Evolutionary conservation across 1,140 invertebrate species (phyloP), one percentile per base, ranked within the genome.

Genomic region (Drosophila arawakana): DNA sequence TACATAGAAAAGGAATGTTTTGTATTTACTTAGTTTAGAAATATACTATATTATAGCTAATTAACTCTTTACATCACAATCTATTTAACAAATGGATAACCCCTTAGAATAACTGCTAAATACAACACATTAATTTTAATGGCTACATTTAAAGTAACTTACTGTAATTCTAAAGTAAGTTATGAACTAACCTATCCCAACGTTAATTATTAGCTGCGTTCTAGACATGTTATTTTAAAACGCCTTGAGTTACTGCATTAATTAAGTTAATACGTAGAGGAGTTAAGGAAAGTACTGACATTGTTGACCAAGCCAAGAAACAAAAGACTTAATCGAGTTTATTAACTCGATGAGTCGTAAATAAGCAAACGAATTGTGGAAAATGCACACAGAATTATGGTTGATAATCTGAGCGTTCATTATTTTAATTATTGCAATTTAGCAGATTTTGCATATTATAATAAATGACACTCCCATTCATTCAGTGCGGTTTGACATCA

Each of bases 341-440:
- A 21, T 21, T 21, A 21, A 21, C 1, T 10, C 39, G 13, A 30
- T 13, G 47, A 41, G 47, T 46, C 7, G 35, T n/a, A 8, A 21
- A n/a, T 41, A 43, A 39, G 52, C 70, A 35, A 1, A 30, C 30
- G 55, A 78, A 47, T 66, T 52, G 72, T 70, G 50, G 52, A 46
- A 35, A 63, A 73, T 78, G 15, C 59, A 65, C 73, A 75, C 70
- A 77, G 81, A 89, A 91, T 91, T 91, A 77, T 62, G 73, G 71
- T 73, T 88, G 88, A 88, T 90, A 91, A 91, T 84, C 80, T 77
- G 75, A 74, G 71, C 81, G 78, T 79, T 73, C 80, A 90, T 90
- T 91, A 90, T 83, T 91, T 91, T 91, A 91, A 91, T 91, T 88
- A 91, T 88, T 88, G 76, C 82, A 81, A 91, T 91, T 81, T 81